Percentiles rank a stretch among this genome's conserved stretches.
These are phyloP conservation scores for Poeciliopsis gracilis DNA, from an alignment of 2,797 vertebrate genomes.

Conservation along the genomic window DNA sequence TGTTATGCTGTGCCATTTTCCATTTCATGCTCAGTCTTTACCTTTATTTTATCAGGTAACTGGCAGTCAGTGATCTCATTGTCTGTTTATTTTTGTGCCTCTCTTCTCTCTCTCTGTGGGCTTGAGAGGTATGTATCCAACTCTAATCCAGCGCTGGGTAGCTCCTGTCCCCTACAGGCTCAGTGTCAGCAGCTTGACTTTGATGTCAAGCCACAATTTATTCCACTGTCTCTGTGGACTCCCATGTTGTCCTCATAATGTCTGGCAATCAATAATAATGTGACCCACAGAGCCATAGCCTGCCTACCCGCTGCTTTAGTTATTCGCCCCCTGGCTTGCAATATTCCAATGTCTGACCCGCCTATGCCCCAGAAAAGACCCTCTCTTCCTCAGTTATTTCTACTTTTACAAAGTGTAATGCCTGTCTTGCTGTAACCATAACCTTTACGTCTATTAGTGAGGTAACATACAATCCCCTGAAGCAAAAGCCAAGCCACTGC, in stretches of 20 bases:
- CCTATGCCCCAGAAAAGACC: constrained; percentile 41
- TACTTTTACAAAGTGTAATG: constrained; percentile 54
- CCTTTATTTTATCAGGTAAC: constrained; percentile 48
- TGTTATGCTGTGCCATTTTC: constrained; percentile 36
- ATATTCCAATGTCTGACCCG: constrained; percentile 58
- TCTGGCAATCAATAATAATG: constrained; percentile 75
- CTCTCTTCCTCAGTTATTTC: constrained; percentile 29
- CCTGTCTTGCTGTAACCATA: constrained; percentile 70
- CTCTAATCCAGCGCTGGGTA: constrained; percentile 69
- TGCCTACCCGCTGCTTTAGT: constrained; percentile 63
- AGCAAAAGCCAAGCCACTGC: constrained; percentile 20
- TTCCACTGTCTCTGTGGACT: constrained; percentile 62
- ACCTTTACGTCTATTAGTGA: constrained; percentile 66
- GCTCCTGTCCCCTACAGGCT: constrained; percentile 66
- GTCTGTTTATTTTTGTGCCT: constrained; percentile 59
- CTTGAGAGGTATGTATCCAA: constrained; percentile 42
- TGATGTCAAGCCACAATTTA: constrained; percentile 77
- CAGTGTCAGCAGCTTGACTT: constrained; percentile 72
- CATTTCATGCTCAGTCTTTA: constrained; percentile 35
- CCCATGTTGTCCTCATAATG: constrained; percentile 71
- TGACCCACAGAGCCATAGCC: constrained; percentile 61
- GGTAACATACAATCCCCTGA: constrained; percentile 53
- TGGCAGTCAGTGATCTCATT: constrained; percentile 30
- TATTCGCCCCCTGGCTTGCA: constrained; percentile 68
- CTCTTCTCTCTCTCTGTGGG: constrained; percentile 5